Base-by-base conservation (phyloP, 2,113 vertebrate genomes). In the Fregetta grallaria region DNA sequence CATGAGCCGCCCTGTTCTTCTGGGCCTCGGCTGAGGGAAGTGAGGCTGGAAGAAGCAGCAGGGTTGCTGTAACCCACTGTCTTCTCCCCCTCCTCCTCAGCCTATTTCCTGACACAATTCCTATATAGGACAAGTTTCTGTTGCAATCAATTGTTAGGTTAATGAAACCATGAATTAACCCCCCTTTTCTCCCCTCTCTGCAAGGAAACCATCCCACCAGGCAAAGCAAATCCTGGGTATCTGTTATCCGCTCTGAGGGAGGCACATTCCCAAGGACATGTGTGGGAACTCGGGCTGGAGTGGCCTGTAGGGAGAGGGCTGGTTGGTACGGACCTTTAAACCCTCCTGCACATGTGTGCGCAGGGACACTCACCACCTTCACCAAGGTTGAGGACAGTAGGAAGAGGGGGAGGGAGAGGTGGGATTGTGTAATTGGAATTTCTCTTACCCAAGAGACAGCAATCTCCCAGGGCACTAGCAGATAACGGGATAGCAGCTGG, bases 101-200 rank as follows among this genome's bases (percentile, higher is more conserved):
- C 77, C 87, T 89, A 26, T 68, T 87, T 87, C 81, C 86, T 90
- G 93, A 90, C 92, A 96, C 93, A 90, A 11, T 93, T 97, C 86
- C 59, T 92, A 86, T 90, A 59, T 77, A 92, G 94, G 93, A 91
- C 91, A 96, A 68, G 53, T 52, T 91, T 40, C 77, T 66, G 58
- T 79, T 82, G 80, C 81, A 96, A 91, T 92, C 92, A 79, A 25
- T 77, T 83, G 6, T 88, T 34, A 90, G 59, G 93, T 95, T 97
- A 96, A 94, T 95, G 91, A 95, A 92, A 94, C 58, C 21, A 63
- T 88, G 87, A 87, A 63, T 91, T 85, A 91, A 79, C 62, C 62
- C 78, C 67, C 49, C 42, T 52, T 76, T 91, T 50, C 32, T 63
- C 53, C 65, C 66, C 40, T 36, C 38, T 83, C 77, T 93, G 30